Conservation (phyloP, 1,140 invertebrate species). For the Temnothorax nylanderi region DNA sequence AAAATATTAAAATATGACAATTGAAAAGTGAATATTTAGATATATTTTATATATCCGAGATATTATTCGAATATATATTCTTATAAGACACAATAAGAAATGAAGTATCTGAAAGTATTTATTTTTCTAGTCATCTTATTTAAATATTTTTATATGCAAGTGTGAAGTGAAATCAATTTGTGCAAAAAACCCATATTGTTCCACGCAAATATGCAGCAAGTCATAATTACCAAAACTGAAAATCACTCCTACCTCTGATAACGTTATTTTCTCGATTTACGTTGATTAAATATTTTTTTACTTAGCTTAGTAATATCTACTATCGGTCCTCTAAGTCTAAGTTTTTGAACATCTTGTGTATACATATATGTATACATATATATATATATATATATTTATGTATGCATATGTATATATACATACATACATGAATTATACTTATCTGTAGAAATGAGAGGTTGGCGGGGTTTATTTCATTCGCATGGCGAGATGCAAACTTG, state of each 20-base stretch:
- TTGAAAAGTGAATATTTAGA: slow-evolving; percentile 3
- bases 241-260: slow-evolving; percentile 21
- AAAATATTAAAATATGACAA: slow-evolving; percentile 10
- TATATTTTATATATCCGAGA: not conserved
- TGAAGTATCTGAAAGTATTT: not conserved
- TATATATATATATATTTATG: not conserved
- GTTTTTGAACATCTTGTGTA: not conserved
- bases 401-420: not conserved
- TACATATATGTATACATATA: not conserved
- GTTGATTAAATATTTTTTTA: slow-evolving; percentile 31
- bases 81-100: slow-evolving; percentile 5
- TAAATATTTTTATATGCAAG: not conserved
- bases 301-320: not conserved
- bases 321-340: slow-evolving; percentile 6
- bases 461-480: slow-evolving; percentile 51
- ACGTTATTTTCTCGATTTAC: slow-evolving; percentile 15
- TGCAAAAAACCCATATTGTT: not conserved
- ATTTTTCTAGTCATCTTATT: slow-evolving; percentile 7
- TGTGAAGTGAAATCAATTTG: not conserved
- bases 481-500: slow-evolving; percentile 25
- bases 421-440: slow-evolving; percentile 23
- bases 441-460: slow-evolving; percentile 44
- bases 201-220: slow-evolving; percentile 2
- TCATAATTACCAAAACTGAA: slow-evolving; percentile 13
- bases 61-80: slow-evolving; percentile 7